Evolutionary conservation across 2,888 invertebrate species (phyloP), one percentile per base, ranked within the genome.

Genomic region (Drosophila mettleri): DNA sequence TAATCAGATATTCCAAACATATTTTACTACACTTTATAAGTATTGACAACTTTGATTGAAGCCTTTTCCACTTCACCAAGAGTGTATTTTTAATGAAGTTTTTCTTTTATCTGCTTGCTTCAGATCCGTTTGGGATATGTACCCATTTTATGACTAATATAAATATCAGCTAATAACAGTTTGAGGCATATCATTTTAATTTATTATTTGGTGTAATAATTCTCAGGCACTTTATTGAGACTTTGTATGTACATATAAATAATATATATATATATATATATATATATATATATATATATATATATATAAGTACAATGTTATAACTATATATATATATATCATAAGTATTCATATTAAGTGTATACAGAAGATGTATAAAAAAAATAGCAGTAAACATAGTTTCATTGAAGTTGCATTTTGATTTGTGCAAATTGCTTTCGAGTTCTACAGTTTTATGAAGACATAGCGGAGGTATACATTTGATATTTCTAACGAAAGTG

Each of bases 221-320:
- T 74, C 55, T 73, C 69, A 86, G 86, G 86, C 88, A 88, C 86
- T 88, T 86, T 86, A 86, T 88, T 83, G 69, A 82, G 78, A 70
- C 84, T 61, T 74, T 76, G 71, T 81, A 79, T 58, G 61, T 48
- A 41, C 52, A 45, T 63, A 65, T 45, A 45, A 64, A 65, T 45
- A n/a, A 46, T 74, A 72, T 60, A 77, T 77, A 75, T 54, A 69
- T 79, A 75, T 8, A 43, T 70, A 78, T 10, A 55, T 52, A n/a
- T n/a, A n/a, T 58, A 53, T 60, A 59, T 49, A 41, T 54, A 45
- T 63, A 65, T 45, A 45, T 67, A 65, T 45, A 46, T 74, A 72
- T 60, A 77, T 77, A 75, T 54, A 69, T 79, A 75, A 76, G 83
- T 82, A 82, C 76, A 70, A 66, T 69, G 48, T 71, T 38, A 46